Base-by-base conservation (phyloP, 1,140 invertebrate species). In the Drosophila elegans region DNA sequence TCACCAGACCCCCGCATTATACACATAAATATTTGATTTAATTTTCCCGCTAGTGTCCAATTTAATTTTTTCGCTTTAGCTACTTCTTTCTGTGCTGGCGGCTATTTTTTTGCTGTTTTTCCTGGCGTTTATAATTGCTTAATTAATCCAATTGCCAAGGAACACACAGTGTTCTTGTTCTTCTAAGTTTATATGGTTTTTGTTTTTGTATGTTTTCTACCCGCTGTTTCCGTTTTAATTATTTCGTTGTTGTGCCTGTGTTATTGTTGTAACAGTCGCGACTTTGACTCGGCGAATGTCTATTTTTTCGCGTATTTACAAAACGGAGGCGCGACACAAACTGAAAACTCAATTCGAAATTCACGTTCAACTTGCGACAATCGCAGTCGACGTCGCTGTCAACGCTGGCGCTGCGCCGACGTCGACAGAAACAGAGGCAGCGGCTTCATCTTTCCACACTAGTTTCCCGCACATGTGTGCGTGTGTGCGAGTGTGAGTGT, bases 241-340 rank as follows among this genome's bases (percentile, higher is more conserved):
- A 68, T 66, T 66, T 68, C 56, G 67, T 56, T 69, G 62, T 32
- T 61, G 13, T 66, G 49, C 49, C 13, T n/a, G 34, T 52, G 13
- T 32, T 63, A 34, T 76, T 61, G 49, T 46, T 49, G 56, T 44
- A 27, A 34, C 36, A 27, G 36, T 63, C 21, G 48, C 68, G 63
- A 74, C 67, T 74, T 45, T 39, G 72, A 56, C 52, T 74, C 74
- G 74, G 44, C 74, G 61, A 56, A 61, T 69, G 67, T 73, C 80
- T 80, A 86, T 71, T 78, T 29, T 85, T 71, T 84, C 75, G 83
- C 73, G 84, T 89, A 89, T 89, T 89, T 89, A 89, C 84, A 89
- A 89, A 89, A 89, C 85, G 84, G 84, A 89, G 85, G 84, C 84
- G 85, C 84, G 84, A 89, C 84, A 89, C 84, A 89, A 89, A 89